These are phyloP conservation scores for Lordiphosa clarofinis DNA, from an alignment of 1,140 invertebrate genomes.

Conservation along the genomic window DNA sequence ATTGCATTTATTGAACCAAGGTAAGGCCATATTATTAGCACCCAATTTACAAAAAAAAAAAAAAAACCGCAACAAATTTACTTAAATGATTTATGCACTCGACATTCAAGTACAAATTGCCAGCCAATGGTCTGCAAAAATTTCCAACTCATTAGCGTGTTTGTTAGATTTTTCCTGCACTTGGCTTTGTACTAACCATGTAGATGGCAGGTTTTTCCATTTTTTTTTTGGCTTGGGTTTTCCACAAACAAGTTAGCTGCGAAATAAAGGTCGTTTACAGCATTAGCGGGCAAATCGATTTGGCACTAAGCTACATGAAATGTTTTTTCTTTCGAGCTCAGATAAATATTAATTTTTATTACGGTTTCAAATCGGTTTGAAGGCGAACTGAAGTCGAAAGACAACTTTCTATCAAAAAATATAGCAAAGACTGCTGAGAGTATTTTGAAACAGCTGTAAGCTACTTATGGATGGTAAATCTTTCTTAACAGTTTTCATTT, in stretches of 20 bases:
- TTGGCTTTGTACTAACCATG: constrained; percentile 35
- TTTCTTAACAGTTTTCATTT: no score
- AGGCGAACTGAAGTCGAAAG: no score
- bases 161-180: constrained; percentile 33
- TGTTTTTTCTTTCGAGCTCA: no score
- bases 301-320: not conserved
- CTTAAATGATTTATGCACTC: constrained; percentile 69
- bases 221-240: constrained; percentile 12
- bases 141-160: constrained; percentile 65
- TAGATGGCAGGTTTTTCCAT: constrained; percentile 14
- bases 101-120: constrained; percentile 38
- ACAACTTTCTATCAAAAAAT: no score
- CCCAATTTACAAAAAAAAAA: constrained; percentile 33
- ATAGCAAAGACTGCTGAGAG: no score
- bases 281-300: constrained; percentile 20
- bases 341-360: no score
- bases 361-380: not conserved
- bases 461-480: no score
- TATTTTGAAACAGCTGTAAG: no score
- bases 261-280: constrained; percentile 15
- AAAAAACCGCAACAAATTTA: constrained; percentile 37
- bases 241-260: constrained; percentile 29
- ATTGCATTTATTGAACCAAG: constrained; percentile 37
- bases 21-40: constrained; percentile 61
- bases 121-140: constrained; percentile 38